Percentiles rank a stretch among this genome's conserved stretches.
phyloP scores from a whole-genome alignment of 2,888 invertebrate genomes.

The Macaria notata region DNA sequence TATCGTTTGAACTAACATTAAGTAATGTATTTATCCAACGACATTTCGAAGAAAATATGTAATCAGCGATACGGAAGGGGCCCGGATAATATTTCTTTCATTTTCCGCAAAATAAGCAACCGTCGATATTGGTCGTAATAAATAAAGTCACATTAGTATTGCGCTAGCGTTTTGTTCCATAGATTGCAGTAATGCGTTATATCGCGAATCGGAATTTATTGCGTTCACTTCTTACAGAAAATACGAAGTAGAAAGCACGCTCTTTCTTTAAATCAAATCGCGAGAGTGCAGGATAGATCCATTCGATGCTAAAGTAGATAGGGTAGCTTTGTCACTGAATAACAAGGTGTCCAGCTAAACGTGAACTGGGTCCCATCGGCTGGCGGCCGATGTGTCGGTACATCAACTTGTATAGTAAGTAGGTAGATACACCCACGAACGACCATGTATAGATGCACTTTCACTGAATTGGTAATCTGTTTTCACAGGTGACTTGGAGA shows the following conservation, averaged over 20 bases:
- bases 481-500: constrained; percentile 11
- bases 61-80: constrained; percentile 9
- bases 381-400: constrained; percentile 27
- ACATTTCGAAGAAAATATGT: constrained; percentile 15
- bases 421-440: constrained; percentile 9
- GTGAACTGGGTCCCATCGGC: constrained; percentile 41
- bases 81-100: constrained; percentile 23
- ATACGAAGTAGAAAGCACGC: no score
- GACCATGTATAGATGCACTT: constrained; percentile 25
- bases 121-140: constrained; percentile 18
- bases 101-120: constrained; percentile 22
- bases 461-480: constrained; percentile 31
- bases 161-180: not conserved
- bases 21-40: not conserved
- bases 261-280: constrained; percentile 26
- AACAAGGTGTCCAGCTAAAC: constrained; percentile 41
- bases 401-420: not conserved
- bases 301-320: no score
- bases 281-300: constrained; percentile 43
- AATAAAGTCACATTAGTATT: constrained; percentile 15
- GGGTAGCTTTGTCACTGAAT: constrained; percentile 40
- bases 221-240: constrained; percentile 11
- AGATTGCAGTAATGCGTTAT: constrained; percentile 1
- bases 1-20: no score
- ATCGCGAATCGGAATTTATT: not conserved